Evolutionary conservation across 2,797 vertebrate genomes (phyloP).

Genomic region (Eleutherodactylus coqui): DNA sequence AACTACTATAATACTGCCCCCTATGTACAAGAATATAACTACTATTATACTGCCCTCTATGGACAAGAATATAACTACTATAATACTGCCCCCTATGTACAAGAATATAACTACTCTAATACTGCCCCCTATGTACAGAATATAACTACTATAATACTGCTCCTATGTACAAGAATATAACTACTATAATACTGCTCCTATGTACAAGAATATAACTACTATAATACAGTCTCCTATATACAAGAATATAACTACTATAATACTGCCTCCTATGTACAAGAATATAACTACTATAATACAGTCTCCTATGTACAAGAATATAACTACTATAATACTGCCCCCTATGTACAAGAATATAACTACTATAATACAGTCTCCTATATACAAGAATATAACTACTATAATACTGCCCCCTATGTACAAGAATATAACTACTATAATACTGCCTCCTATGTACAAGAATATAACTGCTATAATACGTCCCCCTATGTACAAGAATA

Average conservation of each 20-base stretch:
- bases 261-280: not conserved
- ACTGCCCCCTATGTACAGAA: not conserved
- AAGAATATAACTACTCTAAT: constrained; percentile 6
- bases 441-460: not conserved
- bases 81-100: not conserved
- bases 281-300: not conserved
- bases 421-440: not conserved
- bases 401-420: not conserved
- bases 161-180: not conserved
- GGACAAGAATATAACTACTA: not conserved
- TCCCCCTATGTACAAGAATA: not conserved
- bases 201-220: constrained; percentile 2
- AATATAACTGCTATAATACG: constrained; percentile 1
- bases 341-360: not conserved
- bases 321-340: constrained; percentile 1
- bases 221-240: not conserved
- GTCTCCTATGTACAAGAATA: not conserved
- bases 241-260: not conserved
- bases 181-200: constrained; percentile 1
- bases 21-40: too few species aligned
- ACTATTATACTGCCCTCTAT: too few species aligned
- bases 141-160: not conserved
- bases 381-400: not conserved
- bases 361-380: not conserved
- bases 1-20: too few species aligned